Evolutionary conservation across 2,888 invertebrate genomes (phyloP), one percentile per base, ranked within the genome.

Genomic region (Dichetophora obliterata): DNA sequence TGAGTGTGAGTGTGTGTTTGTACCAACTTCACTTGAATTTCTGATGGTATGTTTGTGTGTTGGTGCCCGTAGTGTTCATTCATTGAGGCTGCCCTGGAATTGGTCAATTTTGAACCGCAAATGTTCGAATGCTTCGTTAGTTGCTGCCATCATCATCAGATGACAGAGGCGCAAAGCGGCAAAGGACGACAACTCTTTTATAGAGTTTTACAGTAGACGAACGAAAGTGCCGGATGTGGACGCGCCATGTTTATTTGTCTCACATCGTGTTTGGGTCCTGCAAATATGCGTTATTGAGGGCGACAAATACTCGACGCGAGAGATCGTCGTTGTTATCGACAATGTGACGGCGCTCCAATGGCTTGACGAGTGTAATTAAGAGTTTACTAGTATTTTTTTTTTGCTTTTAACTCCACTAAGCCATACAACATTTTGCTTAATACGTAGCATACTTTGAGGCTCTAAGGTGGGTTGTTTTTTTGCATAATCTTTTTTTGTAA

Each of bases 41-140:
- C 74, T 78, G 77, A 31, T 31, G 31, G 31, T 31, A 5, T 31
- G 31, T 5, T 31, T 77, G 54, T 75, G 70, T 77, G 78, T 70
- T 52, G 43, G 43, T n/a, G 48, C 50, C n/a, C 43, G 31, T 37
- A 27, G 34, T 31, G 69, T 61, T 76, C 77, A 69, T 74, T 69
- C 71, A 79, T 73, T 76, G 80, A 78, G 78, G 79, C 71, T 72
- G 77, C 77, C 75, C 80, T 73, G 73, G 81, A 81, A 82, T 81
- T 79, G 82, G 82, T 81, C 84, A 82, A 83, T 84, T 84, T 84
- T 78, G 80, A 82, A 84, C 85, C 85, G 81, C 85, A 85, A 85
- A 83, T 83, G 81, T 82, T 77, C 81, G 82, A 78, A 82, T 81
- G 81, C 81, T 80, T 81, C 82, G 83, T 83, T 82, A 81, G 80